Base-by-base conservation (phyloP, 2,888 invertebrate genomes). In the Apodemia hepburni region DNA sequence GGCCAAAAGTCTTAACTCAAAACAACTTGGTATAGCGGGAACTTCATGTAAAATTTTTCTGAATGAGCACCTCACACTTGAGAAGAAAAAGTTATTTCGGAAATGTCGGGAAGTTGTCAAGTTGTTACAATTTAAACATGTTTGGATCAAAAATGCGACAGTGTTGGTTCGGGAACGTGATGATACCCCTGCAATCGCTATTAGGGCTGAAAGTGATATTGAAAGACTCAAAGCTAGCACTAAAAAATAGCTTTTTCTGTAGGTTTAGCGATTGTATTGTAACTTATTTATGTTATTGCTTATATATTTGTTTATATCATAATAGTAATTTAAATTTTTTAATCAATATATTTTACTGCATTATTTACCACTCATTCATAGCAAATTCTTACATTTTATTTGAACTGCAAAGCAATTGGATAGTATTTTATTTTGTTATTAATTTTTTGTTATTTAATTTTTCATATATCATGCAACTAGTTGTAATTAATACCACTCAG, bases 31-130 rank as follows among this genome's bases (percentile, higher is more conserved):
- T 6, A 66, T 66, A 17, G 17, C 58, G 2, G 65, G 64, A 17
- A 7, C 59, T 8, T 9, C 49, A 9, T 38, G 22, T 3, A 64
- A 27, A 33, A 61, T 68, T 1, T 68, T 62, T 38, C 1, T 62
- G 0, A 66, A 68, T 45, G 65, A 68, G 38, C 68, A 68, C 29
- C 60, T 68, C 6, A 68, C 65, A 6, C 45, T 68, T n/a, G 12
- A 27, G 17, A 65, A 68, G 11, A 68, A 68, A 54, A 45, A 38
- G 18, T 58, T 68, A 18, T 66, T 65, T 66, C 66, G 64, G 18
- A 62, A 64, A 42, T 27, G 29, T 33, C 29, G 58, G 8, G 58
- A 58, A 29, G 15, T 33, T 33, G n/a, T 33, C 22, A 58, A 58
- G n/a, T n/a, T n/a, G 15, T 15, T 29, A 9, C 12, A 57, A 27